These are phyloP conservation scores for Pleuronectes platessa DNA, from an alignment of 2,113 vertebrate genomes.

Conservation along the genomic window DNA sequence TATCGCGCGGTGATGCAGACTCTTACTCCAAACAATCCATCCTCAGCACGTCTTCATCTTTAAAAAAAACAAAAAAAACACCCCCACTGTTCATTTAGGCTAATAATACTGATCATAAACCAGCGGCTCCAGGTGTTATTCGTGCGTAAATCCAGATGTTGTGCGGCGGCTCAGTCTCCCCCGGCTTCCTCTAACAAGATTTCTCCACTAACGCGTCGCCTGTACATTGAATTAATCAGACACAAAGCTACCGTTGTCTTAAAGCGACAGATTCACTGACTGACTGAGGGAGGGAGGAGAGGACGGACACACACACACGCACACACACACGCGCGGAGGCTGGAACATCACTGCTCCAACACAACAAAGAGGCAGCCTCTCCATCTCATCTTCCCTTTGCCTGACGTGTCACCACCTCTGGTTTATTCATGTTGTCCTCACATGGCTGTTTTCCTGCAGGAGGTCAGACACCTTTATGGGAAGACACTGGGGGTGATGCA, in stretches of 20 bases:
- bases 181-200: conserved; percentile 48
- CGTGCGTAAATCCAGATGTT: too few relatives aligned
- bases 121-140: too few relatives aligned
- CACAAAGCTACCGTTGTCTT: conserved; percentile 72
- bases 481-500: background rate
- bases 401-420: conserved; percentile 20
- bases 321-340: background rate
- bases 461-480: background rate
- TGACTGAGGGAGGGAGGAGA: background rate
- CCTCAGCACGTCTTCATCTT: conserved; percentile 64
- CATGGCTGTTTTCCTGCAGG: background rate
- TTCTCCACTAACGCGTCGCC: conserved; percentile 72
- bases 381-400: background rate
- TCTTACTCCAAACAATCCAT: conserved; percentile 71
- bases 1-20: conserved; percentile 41
- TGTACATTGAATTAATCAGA: conserved; percentile 81
- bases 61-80: too few relatives aligned
- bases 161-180: too few relatives aligned
- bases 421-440: background rate
- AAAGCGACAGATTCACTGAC: conserved; percentile 77
- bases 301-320: too few relatives aligned
- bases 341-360: conserved; percentile 42
- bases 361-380: conserved; percentile 5
- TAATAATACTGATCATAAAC: background rate
- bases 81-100: background rate